These are phyloP conservation scores for Atta cephalotes DNA, from an alignment of 1,140 invertebrate species.

Conservation along the genomic window DNA sequence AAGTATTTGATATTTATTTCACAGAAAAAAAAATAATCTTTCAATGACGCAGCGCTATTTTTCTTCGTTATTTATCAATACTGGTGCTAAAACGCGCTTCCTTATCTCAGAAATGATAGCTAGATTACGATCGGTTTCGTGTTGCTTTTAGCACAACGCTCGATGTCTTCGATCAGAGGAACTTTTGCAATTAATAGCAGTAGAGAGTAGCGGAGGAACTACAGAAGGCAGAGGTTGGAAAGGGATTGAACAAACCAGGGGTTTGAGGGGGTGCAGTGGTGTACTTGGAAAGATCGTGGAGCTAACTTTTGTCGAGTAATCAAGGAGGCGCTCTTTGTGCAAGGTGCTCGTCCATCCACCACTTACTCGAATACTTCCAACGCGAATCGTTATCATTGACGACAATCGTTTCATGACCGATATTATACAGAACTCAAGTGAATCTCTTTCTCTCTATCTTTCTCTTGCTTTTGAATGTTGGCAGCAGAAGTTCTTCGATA, in stretches of 20 bases:
- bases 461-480: constrained; percentile 49
- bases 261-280: constrained; percentile 16
- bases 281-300: constrained; percentile 66
- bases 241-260: constrained; percentile 42
- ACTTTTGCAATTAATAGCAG: constrained; percentile 70
- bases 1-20: background rate
- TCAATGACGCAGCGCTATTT: background rate
- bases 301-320: constrained; percentile 70
- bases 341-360: constrained; percentile 63
- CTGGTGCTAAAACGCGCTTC: constrained; percentile 23
- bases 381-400: constrained; percentile 40
- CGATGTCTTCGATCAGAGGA: constrained; percentile 64
- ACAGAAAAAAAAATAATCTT: background rate
- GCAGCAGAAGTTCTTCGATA: constrained; percentile 46
- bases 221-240: constrained; percentile 33
- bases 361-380: constrained; percentile 62
- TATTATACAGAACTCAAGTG: constrained; percentile 33
- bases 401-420: constrained; percentile 40
- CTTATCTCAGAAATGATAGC: constrained; percentile 33
- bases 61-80: constrained; percentile 38
- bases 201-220: constrained; percentile 60
- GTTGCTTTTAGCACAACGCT: constrained; percentile 58
- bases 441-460: background rate
- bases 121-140: constrained; percentile 45
- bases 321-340: constrained; percentile 68